These are phyloP conservation scores for Gymnodraco acuticeps DNA, from an alignment of 2,797 vertebrate genomes.

Conservation along the genomic window DNA sequence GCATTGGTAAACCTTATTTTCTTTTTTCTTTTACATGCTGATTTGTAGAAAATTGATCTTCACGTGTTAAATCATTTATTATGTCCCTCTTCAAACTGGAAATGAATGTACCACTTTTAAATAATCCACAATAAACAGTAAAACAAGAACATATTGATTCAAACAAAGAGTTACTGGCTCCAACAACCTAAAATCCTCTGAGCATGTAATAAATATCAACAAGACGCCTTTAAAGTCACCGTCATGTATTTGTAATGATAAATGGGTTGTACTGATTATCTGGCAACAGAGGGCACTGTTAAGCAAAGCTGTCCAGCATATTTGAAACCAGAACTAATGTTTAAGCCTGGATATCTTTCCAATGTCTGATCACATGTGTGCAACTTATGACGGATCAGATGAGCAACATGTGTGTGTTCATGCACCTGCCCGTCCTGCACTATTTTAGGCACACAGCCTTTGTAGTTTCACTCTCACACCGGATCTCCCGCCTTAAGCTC, in stretches of 20 bases:
- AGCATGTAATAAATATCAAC: background rate
- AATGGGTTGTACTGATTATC: background rate
- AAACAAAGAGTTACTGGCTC: background rate
- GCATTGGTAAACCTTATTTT: too few relatives aligned
- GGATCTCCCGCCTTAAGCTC: slow-evolving; percentile 80
- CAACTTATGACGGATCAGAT: slow-evolving; percentile 46
- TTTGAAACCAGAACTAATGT: slow-evolving; percentile 8
- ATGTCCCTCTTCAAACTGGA: background rate
- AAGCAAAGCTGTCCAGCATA: slow-evolving; percentile 21
- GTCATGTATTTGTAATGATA: background rate
- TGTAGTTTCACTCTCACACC: slow-evolving; percentile 75
- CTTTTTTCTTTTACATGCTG: background rate
- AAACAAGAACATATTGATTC: too few relatives aligned
- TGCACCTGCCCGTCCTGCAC: slow-evolving; percentile 48
- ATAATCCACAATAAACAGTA: background rate
- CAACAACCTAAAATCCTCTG: background rate
- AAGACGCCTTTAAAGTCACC: background rate
- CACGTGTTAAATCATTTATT: too few relatives aligned
- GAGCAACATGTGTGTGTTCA: slow-evolving; percentile 55
- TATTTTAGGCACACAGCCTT: slow-evolving; percentile 74
- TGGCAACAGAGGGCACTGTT: slow-evolving; percentile 72
- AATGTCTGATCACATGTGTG: slow-evolving; percentile 33
- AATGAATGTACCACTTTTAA: background rate
- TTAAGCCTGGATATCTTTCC: slow-evolving; percentile 18
- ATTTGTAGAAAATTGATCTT: background rate